Percentiles rank a stretch among this genome's conserved stretches.
These are phyloP conservation scores for Indri indri DNA, from an alignment of 2,113 vertebrate genomes.

Conservation along the genomic window DNA sequence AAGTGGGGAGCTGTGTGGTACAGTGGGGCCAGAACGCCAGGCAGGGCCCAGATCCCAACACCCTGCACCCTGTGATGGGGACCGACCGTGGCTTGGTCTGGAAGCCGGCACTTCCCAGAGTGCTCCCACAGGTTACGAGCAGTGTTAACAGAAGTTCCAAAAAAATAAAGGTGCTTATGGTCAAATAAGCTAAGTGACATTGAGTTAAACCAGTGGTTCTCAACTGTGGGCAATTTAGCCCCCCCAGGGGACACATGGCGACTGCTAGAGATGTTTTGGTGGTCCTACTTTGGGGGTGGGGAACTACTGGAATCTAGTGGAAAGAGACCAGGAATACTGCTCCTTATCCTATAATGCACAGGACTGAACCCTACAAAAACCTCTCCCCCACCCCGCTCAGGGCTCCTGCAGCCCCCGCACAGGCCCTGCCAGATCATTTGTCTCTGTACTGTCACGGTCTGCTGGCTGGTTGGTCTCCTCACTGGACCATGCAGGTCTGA, in stretches of 20 bases:
- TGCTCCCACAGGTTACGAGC: background rate
- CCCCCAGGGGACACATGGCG: too few relatives aligned
- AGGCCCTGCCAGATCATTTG: background rate
- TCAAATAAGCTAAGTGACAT: background rate
- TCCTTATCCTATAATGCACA: background rate
- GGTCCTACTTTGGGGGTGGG: background rate
- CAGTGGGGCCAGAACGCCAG: background rate
- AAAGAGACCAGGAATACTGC: background rate
- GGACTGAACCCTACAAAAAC: background rate
- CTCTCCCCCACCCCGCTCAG: background rate
- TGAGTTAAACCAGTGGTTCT: background rate
- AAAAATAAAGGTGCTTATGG: background rate
- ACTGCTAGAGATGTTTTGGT: background rate
- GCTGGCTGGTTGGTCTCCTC: too few relatives aligned
- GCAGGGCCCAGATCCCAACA: background rate
- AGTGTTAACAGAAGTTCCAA: background rate
- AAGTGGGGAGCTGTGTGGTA: background rate
- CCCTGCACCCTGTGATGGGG: background rate
- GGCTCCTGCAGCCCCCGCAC: background rate
- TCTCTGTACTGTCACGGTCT: background rate
- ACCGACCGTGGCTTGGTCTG: background rate
- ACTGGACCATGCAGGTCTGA: background rate
- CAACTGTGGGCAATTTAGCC: background rate
- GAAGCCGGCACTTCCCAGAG: background rate
- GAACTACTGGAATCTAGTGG: background rate